Evolutionary conservation across 2,113 vertebrate genomes (phyloP).

Genomic region (Arvicanthis niloticus): DNA sequence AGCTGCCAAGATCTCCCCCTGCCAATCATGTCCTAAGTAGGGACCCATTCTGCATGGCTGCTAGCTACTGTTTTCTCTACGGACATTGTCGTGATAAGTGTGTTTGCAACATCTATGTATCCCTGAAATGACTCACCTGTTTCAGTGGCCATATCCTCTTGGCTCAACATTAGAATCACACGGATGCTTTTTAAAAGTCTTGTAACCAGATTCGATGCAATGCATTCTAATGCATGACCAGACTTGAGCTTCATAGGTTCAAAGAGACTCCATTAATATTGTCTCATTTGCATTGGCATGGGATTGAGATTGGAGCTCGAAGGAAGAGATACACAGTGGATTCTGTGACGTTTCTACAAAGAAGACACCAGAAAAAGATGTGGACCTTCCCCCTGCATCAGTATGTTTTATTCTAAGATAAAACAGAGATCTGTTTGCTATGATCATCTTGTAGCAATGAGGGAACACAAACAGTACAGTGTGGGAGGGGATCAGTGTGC

Average conservation of each 20-base stretch:
- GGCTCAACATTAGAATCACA: not conserved
- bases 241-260: not conserved
- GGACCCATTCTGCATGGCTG: rapidly evolving
- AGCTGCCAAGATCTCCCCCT: not conserved
- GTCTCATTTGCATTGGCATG: not conserved
- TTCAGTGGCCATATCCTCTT: not conserved
- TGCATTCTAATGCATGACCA: not conserved
- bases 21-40: not conserved
- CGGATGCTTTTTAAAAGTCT: not conserved
- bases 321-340: not conserved
- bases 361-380: not conserved
- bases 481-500: no score
- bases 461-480: not conserved
- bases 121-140: not conserved
- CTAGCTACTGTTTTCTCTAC: not conserved
- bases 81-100: not conserved
- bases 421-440: not conserved
- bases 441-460: not conserved
- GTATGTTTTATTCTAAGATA: not conserved
- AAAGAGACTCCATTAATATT: not conserved
- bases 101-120: not conserved
- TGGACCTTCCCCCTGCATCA: not conserved
- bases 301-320: not conserved
- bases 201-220: not conserved
- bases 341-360: not conserved